These are phyloP conservation scores for Saccopteryx leptura DNA, from an alignment of 2,113 vertebrate genomes.

Conservation along the genomic window DNA sequence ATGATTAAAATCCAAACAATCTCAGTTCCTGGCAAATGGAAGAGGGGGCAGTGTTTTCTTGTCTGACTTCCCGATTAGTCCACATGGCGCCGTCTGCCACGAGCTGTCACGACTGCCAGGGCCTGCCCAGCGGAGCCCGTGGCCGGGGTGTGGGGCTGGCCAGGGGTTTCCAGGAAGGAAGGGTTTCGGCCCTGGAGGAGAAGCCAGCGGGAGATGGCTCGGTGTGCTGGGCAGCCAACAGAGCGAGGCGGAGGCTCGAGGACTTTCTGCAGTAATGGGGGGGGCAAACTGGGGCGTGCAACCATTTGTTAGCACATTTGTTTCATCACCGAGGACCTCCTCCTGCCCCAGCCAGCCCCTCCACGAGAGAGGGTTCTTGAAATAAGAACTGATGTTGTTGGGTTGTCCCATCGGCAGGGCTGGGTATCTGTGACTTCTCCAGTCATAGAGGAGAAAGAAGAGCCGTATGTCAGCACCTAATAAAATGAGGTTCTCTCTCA, in stretches of 20 bases:
- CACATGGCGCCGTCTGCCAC: slow-evolving; percentile 82
- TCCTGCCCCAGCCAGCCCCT: neutral
- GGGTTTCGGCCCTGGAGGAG: neutral
- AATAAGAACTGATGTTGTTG: neutral
- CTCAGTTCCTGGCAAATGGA: slow-evolving; percentile 73
- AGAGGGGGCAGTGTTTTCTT: slow-evolving; percentile 84
- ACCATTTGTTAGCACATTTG: neutral
- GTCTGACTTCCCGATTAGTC: slow-evolving; percentile 86
- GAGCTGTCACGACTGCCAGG: slow-evolving; percentile 78
- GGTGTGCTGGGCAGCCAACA: neutral
- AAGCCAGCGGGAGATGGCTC: neutral
- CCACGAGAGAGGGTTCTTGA: neutral
- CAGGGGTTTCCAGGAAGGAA: neutral
- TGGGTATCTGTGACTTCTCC: neutral
- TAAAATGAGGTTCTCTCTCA: neutral
- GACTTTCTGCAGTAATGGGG: neutral
- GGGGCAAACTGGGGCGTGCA: neutral
- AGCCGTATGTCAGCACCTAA: neutral
- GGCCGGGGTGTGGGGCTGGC: neutral
- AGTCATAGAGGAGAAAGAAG: neutral
- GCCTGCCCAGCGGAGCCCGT: slow-evolving; percentile 74
- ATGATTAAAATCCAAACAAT: slow-evolving; percentile 82
- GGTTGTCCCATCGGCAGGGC: neutral
- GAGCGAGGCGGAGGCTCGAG: neutral
- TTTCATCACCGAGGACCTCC: neutral